These are phyloP conservation scores for Botia kubotai DNA, from an alignment of 2,797 vertebrate genomes.

Conservation along the genomic window DNA sequence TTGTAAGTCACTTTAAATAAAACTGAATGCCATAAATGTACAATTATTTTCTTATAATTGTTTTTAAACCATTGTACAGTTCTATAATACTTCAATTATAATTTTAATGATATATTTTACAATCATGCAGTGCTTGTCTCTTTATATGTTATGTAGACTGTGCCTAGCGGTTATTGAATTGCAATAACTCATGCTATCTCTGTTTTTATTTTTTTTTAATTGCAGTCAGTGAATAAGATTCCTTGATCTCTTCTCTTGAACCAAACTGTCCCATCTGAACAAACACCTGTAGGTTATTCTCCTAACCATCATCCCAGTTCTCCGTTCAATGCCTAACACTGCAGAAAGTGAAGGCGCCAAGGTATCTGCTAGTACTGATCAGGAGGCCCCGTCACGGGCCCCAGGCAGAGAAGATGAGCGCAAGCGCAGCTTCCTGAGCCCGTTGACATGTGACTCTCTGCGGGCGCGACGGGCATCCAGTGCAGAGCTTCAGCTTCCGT, in stretches of 20 bases:
- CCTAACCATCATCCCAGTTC: conserved; percentile 57
- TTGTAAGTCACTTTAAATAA: no score
- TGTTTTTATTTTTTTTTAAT: conserved; percentile 14
- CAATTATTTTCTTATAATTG: no score
- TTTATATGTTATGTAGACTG: background rate
- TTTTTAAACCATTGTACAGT: background rate
- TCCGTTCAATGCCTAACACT: conserved; percentile 91
- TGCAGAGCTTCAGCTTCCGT: conserved; percentile 87
- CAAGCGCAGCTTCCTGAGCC: conserved; percentile 70
- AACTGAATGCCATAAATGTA: background rate
- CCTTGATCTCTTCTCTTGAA: conserved; percentile 18
- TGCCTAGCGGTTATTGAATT: background rate
- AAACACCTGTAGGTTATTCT: conserved; percentile 37
- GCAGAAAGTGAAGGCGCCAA: conserved; percentile 85
- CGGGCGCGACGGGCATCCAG: conserved; percentile 80
- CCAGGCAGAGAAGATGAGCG: conserved; percentile 64
- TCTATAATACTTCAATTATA: background rate
- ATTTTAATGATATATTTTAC: background rate
- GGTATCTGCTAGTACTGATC: conserved; percentile 77
- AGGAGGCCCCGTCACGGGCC: conserved; percentile 73
- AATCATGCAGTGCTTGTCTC: background rate
- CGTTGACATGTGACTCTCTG: conserved; percentile 76
- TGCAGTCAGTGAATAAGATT: conserved; percentile 1
- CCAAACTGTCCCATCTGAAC: conserved; percentile 9
- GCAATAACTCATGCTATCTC: background rate